Evolutionary conservation across 1,140 invertebrate species (phyloP).

Genomic region (Euura saliciscinereae): DNA sequence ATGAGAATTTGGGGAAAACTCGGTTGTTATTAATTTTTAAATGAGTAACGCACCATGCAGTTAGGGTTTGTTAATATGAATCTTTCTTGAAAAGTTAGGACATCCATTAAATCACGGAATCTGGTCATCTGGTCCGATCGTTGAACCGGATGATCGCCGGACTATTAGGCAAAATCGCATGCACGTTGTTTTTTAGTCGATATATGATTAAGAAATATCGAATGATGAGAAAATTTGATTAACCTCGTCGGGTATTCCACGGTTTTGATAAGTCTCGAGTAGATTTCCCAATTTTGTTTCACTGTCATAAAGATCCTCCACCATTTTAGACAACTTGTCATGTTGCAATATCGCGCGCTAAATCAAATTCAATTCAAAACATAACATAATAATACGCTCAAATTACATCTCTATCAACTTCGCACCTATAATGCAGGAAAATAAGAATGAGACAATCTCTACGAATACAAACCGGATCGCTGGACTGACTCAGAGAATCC

Average conservation of each 20-base stretch:
- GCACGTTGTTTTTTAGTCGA: constrained; percentile 20
- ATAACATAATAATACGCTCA: constrained; percentile 15
- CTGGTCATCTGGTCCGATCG: constrained; percentile 27
- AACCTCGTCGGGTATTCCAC: constrained; percentile 47
- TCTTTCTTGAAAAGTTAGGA: constrained; percentile 29
- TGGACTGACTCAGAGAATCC: constrained; percentile 65
- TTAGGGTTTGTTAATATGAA: constrained; percentile 26
- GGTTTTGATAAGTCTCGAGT: constrained; percentile 48
- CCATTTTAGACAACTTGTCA: constrained; percentile 54
- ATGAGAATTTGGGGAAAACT: neutral
- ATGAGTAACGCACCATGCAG: constrained; percentile 26
- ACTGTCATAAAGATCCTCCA: constrained; percentile 56
- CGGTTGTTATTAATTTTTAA: neutral
- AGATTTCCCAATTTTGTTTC: constrained; percentile 53
- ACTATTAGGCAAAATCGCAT: constrained; percentile 24
- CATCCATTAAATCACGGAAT: constrained; percentile 30
- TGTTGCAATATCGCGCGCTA: constrained; percentile 51
- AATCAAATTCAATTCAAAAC: constrained; percentile 19
- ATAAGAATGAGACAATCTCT: neutral
- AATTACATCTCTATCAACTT: neutral
- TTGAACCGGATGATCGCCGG: constrained; percentile 18
- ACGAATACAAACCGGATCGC: constrained; percentile 62
- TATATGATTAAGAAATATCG: constrained; percentile 10
- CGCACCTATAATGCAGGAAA: neutral
- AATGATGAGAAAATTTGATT: constrained; percentile 19